Conservation (phyloP, 2,888 invertebrate genomes). For the Penaeus monodon region DNA sequence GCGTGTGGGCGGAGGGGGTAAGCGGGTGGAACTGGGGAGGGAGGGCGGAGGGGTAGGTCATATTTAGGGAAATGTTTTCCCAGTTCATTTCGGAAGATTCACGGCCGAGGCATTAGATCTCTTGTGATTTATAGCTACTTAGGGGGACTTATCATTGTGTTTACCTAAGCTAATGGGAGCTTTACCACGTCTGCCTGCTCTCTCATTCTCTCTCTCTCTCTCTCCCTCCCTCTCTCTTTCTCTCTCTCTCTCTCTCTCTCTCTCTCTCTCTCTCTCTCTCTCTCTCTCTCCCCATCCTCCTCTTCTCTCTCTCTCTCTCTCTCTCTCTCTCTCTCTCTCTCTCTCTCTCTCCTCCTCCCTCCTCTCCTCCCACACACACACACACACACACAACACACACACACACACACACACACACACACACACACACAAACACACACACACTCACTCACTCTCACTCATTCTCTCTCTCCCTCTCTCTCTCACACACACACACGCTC, state of each 20-base stretch:
- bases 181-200: slow-evolving; percentile 20
- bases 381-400: too few species aligned
- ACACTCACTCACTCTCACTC: slow-evolving; percentile 20
- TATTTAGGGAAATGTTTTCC: too few species aligned
- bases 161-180: slow-evolving; percentile 54
- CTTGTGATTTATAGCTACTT: slow-evolving; percentile 47
- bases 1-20: neutral
- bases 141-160: slow-evolving; percentile 44
- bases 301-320: slow-evolving; percentile 25
- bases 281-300: slow-evolving; percentile 34
- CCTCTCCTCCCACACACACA: too few species aligned
- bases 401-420: too few species aligned
- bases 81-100: too few species aligned
- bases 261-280: slow-evolving; percentile 38
- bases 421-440: too few species aligned
- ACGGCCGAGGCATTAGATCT: slow-evolving; percentile 32
- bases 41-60: neutral
- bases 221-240: slow-evolving; percentile 10
- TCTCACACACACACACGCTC: too few species aligned
- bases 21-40: neutral
- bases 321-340: neutral
- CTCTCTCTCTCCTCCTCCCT: too few species aligned
- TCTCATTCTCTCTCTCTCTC: slow-evolving; percentile 1
- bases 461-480: neutral
- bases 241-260: slow-evolving; percentile 33